These are phyloP conservation scores for Rhinichthys osculus DNA, from an alignment of 2,797 vertebrate species.

Conservation along the genomic window DNA sequence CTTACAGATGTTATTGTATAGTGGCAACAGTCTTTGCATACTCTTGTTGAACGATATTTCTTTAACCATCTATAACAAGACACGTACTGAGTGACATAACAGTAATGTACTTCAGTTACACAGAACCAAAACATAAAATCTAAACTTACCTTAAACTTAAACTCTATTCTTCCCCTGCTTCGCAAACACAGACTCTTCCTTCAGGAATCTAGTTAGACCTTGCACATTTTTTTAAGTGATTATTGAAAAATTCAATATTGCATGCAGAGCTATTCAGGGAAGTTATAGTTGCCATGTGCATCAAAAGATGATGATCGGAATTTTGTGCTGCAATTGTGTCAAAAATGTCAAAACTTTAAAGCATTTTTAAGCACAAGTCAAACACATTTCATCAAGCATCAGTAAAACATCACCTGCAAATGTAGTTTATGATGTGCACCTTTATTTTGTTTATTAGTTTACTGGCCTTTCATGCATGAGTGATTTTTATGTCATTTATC, in stretches of 20 bases:
- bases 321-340: neutral
- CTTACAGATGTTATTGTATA: neutral
- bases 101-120: neutral
- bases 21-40: neutral
- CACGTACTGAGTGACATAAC: neutral
- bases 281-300: neutral
- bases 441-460: neutral
- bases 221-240: neutral
- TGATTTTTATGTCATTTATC: neutral
- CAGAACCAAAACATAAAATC: neutral
- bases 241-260: neutral
- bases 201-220: slow-evolving; percentile 17
- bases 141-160: neutral
- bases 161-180: neutral
- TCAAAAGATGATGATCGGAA: neutral
- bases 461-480: neutral
- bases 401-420: neutral
- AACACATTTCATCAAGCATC: neutral
- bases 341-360: neutral
- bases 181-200: neutral
- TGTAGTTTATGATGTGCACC: neutral
- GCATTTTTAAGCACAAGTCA: neutral
- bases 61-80: neutral
- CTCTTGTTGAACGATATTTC: neutral
- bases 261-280: neutral